Percentiles rank a stretch among this genome's conserved stretches.
Evolutionary conservation across 2,888 invertebrate species (phyloP).

Genomic region (Dryadula phaetusa): DNA sequence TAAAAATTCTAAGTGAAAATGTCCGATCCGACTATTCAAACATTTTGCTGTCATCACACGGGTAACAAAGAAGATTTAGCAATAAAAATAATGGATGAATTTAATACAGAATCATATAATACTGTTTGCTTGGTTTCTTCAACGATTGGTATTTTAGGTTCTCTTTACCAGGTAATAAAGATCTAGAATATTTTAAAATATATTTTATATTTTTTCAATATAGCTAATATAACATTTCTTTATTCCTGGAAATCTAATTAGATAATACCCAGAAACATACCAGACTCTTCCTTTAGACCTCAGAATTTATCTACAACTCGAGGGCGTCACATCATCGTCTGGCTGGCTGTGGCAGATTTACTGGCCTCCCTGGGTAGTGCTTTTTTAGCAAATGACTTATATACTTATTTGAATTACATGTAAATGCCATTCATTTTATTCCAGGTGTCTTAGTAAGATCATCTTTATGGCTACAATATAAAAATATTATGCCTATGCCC

Average conservation of each 20-base stretch:
- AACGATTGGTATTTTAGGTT: conserved; percentile 89
- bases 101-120: conserved; percentile 90
- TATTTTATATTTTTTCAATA: neutral
- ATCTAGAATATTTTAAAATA: neutral
- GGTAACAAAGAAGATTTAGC: conserved; percentile 86
- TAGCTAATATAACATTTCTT: neutral
- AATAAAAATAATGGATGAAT: conserved; percentile 87
- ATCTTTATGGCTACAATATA: conserved; percentile 87
- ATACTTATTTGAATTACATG: conserved; percentile 11
- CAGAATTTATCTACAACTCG: conserved; percentile 85
- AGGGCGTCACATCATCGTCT: conserved; percentile 89
- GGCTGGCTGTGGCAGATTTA: conserved; percentile 91
- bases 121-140: conserved; percentile 89
- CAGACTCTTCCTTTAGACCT: conserved; percentile 80
- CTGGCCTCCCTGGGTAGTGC: conserved; percentile 91
- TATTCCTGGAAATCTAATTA: conserved; percentile 57
- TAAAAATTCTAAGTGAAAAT: conserved; percentile 62
- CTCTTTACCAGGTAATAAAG: conserved; percentile 88
- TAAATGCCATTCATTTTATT: conserved; percentile 50
- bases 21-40: conserved; percentile 94
- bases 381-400: conserved; percentile 33
- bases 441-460: conserved; percentile 89
- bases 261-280: conserved; percentile 86
- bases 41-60: conserved; percentile 90
- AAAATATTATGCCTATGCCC: conserved; percentile 87